Percentiles rank a stretch among this genome's conserved stretches.
Conservation (phyloP, 2,113 vertebrate genomes). For the Balaeniceps rex region DNA sequence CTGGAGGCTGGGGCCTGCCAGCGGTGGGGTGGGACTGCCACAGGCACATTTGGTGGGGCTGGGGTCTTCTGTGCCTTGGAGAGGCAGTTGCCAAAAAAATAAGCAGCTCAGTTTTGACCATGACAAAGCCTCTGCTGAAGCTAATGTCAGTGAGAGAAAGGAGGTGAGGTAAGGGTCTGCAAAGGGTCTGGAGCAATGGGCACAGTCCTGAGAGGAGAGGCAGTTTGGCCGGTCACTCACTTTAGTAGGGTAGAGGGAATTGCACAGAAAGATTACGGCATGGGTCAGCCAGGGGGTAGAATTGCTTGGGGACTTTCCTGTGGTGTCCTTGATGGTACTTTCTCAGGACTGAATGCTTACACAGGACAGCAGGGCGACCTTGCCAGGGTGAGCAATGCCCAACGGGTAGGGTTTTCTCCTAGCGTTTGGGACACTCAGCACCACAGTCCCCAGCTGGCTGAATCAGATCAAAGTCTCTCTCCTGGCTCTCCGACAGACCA, state of each 20-base stretch:
- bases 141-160: neutral
- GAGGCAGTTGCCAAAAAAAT: neutral
- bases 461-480: neutral
- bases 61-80: neutral
- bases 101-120: neutral
- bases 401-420: neutral
- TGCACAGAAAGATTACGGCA: neutral
- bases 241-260: neutral
- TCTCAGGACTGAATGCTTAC: neutral
- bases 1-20: neutral
- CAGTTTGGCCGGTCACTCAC: neutral
- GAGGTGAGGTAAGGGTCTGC: neutral
- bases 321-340: neutral
- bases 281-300: neutral
- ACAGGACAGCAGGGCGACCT: neutral
- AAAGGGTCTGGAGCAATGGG: neutral
- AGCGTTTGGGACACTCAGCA: neutral
- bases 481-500: accelerated
- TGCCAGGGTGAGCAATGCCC: neutral
- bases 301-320: neutral
- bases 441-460: neutral
- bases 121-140: neutral
- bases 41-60: accelerated
- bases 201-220: neutral
- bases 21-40: accelerated